phyloP scores from a whole-genome alignment of 2,113 vertebrate genomes.

The Parus major region DNA sequence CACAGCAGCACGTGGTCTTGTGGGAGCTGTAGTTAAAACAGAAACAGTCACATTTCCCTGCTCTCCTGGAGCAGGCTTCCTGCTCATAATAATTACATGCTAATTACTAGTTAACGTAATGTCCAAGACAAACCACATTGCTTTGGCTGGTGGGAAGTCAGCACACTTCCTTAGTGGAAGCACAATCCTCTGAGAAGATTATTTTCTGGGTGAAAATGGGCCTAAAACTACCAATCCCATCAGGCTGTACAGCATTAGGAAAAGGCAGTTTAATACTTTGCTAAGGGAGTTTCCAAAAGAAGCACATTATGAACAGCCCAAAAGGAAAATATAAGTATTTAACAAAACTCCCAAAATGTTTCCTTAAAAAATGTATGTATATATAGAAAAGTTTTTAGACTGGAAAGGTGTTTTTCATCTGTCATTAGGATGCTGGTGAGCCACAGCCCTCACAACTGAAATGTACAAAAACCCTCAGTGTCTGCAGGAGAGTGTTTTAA shows the following conservation, averaged over 20 bases:
- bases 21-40: conserved; percentile 35
- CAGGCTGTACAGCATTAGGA: neutral
- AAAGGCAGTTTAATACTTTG: neutral
- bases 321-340: neutral
- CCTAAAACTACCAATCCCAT: neutral
- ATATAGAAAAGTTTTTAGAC: neutral
- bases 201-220: neutral
- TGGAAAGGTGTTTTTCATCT: neutral
- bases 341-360: neutral
- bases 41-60: neutral
- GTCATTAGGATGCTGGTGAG: neutral
- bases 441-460: neutral
- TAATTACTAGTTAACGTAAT: neutral
- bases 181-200: neutral
- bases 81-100: neutral
- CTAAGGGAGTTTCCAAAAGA: neutral
- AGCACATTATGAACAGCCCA: neutral
- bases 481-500: neutral
- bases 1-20: neutral
- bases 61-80: neutral
- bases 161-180: neutral
- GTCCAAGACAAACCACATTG: neutral
- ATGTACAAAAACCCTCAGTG: neutral
- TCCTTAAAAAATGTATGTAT: neutral
- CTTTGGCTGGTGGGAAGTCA: neutral